These are phyloP conservation scores for Sphecodes monilicornis DNA, from an alignment of 2,888 invertebrate genomes.

Conservation along the genomic window DNA sequence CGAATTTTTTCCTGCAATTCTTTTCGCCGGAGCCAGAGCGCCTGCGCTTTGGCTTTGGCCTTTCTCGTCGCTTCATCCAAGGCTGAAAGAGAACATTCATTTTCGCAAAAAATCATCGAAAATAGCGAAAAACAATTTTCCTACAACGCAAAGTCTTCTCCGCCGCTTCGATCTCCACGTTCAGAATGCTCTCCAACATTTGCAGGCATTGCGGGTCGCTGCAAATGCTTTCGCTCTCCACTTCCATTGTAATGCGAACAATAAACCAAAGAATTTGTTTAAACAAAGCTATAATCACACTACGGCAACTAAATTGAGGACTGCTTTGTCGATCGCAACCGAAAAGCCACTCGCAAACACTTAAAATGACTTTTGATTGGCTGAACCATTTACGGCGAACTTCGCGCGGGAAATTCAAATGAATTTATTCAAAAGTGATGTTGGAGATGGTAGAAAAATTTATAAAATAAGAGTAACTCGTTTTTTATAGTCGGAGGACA, in stretches of 20 bases:
- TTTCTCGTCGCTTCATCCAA: background rate
- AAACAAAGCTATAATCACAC: background rate
- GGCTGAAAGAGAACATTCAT: background rate
- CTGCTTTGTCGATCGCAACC: background rate
- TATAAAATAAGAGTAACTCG: background rate
- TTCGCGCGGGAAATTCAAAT: slow-evolving; percentile 2
- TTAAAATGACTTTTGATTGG: background rate
- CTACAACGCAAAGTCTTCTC: slow-evolving; percentile 33
- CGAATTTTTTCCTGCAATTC: slow-evolving; percentile 42
- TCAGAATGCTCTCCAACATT: slow-evolving; percentile 52
- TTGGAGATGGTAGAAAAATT: background rate
- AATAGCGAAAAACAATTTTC: background rate
- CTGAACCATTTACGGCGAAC: too few relatives aligned
- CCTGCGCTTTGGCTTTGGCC: slow-evolving; percentile 7
- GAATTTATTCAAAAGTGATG: background rate
- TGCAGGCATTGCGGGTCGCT: slow-evolving; percentile 59
- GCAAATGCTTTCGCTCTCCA: slow-evolving; percentile 22
- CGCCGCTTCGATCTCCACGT: slow-evolving; percentile 34
- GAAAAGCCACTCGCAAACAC: background rate
- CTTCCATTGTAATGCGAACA: background rate
- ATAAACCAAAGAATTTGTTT: background rate
- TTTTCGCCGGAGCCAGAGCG: slow-evolving; percentile 32
- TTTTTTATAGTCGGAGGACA: background rate
- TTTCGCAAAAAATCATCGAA: too few relatives aligned
- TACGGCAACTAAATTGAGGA: background rate